Percentiles rank a stretch among this genome's conserved stretches.
Conservation (phyloP, 2,797 vertebrate genomes). For the Danio tinwini region DNA sequence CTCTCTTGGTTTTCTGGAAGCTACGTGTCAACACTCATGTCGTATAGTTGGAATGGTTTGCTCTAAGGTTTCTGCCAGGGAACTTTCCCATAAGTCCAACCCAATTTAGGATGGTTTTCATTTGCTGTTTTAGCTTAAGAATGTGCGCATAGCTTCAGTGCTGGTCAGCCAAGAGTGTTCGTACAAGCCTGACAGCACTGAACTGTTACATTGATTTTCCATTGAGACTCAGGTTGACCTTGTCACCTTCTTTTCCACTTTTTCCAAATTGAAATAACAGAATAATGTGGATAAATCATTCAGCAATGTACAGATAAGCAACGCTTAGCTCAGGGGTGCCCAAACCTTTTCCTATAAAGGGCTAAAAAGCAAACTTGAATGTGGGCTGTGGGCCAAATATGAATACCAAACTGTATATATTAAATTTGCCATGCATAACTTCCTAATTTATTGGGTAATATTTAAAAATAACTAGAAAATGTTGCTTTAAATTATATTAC, state of each 20-base stretch:
- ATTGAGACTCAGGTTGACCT: neutral
- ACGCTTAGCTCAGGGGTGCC: neutral
- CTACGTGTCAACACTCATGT: neutral
- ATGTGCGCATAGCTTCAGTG: neutral
- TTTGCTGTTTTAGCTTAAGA: slow-evolving; percentile 4
- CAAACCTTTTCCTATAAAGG: too few relatives aligned
- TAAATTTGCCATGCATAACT: too few relatives aligned
- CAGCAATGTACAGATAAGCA: neutral
- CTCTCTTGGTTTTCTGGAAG: slow-evolving; percentile 9
- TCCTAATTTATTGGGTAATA: too few relatives aligned
- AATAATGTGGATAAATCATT: slow-evolving; percentile 10
- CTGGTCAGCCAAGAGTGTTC: slow-evolving; percentile 17
- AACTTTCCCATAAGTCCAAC: slow-evolving; percentile 34
- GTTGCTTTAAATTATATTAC: too few relatives aligned
- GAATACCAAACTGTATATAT: too few relatives aligned
- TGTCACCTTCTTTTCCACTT: neutral
- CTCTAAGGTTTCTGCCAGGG: slow-evolving; percentile 24
- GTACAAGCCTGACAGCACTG: slow-evolving; percentile 33
- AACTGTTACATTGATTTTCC: slow-evolving; percentile 41
- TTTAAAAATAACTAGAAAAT: too few relatives aligned
- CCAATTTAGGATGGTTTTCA: slow-evolving; percentile 12
- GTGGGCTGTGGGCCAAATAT: too few relatives aligned
- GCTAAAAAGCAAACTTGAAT: too few relatives aligned
- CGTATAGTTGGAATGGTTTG: slow-evolving; percentile 12
- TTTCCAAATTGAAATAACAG: neutral